Base-by-base conservation (phyloP, 2,113 vertebrate genomes). In the Mellivora capensis region DNA sequence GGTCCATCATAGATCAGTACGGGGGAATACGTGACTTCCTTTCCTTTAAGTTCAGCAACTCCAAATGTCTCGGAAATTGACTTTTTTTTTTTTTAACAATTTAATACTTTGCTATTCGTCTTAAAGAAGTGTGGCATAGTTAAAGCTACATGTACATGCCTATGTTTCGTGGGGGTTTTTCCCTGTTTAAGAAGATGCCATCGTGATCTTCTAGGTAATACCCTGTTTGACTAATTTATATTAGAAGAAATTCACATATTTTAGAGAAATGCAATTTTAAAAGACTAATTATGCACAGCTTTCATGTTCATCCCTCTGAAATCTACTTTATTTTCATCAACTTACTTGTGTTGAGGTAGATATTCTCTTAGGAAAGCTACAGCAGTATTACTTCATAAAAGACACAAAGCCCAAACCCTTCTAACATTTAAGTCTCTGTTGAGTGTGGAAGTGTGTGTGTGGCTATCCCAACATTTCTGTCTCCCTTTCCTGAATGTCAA, bases 21-120 rank as follows among this genome's bases (percentile, higher is more conserved):
- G 39, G 18, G 77, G 76, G 93, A 90, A 95, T 71, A 69, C 14
- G 12, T 79, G 47, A 87, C 23, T 95, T 89, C 69, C 10, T 96
- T 97, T 84, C 13, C 42, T 23, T 59, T 80, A 95, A 90, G 86
- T 93, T 95, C 39, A 95, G 76, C 93, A 79, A 93, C 12, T 21
- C 23, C 84, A 87, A 27, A 85, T 42, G 37, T 72, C 64, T 94
- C 71, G 76, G 62, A 93, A 96, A 89, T 54, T 9, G 20, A 93
- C n/a, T n/a, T 54, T 6, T 67, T 20, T 69, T 10, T 69, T 69
- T 86, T 21, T 84, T 92, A 61, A 67, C 39, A 67, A 74, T 57
- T 84, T 67, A 76, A 23, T 88, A 47, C 23, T 85, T 95, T 72
- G 23, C 42, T 67, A 18, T 72, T 67, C 52, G 81, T 90, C 44